Evolutionary conservation across 1,140 invertebrate species (phyloP).

Genomic region (Formica selysi): DNA sequence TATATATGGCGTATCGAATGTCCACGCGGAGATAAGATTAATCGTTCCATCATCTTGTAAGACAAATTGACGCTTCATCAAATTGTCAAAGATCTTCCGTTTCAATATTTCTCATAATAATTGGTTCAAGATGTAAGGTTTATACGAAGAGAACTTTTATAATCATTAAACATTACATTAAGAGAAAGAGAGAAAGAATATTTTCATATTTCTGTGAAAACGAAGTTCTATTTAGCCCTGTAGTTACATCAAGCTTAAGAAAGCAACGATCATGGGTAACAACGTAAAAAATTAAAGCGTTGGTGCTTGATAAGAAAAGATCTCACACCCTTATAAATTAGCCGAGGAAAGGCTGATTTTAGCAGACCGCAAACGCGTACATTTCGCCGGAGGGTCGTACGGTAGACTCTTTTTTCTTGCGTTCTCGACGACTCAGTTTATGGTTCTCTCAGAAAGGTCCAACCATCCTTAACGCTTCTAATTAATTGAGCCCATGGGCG

Average conservation of each 20-base stretch:
- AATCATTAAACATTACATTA: not conserved
- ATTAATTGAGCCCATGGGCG: slow-evolving; percentile 72
- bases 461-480: slow-evolving; percentile 72
- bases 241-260: not conserved
- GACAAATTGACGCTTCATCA: slow-evolving; percentile 41
- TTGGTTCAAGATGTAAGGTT: not conserved
- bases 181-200: not conserved
- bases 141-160: not conserved
- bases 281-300: not conserved
- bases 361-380: slow-evolving; percentile 48
- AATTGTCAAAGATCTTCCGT: not conserved
- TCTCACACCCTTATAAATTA: slow-evolving; percentile 49
- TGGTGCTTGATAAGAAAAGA: not conserved
- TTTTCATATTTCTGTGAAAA: not conserved
- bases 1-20: slow-evolving; percentile 14
- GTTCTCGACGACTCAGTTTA: slow-evolving; percentile 49
- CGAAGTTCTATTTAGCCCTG: not conserved
- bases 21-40: slow-evolving; percentile 43
- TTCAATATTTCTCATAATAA: not conserved
- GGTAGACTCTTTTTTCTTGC: slow-evolving; percentile 45
- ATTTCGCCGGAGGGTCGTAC: slow-evolving; percentile 15
- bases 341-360: slow-evolving; percentile 28
- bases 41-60: slow-evolving; percentile 50
- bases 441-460: slow-evolving; percentile 32
- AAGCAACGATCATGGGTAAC: not conserved